phyloP scores from a whole-genome alignment of 2,113 vertebrate genomes.

The Ceyx cyanopectus region DNA sequence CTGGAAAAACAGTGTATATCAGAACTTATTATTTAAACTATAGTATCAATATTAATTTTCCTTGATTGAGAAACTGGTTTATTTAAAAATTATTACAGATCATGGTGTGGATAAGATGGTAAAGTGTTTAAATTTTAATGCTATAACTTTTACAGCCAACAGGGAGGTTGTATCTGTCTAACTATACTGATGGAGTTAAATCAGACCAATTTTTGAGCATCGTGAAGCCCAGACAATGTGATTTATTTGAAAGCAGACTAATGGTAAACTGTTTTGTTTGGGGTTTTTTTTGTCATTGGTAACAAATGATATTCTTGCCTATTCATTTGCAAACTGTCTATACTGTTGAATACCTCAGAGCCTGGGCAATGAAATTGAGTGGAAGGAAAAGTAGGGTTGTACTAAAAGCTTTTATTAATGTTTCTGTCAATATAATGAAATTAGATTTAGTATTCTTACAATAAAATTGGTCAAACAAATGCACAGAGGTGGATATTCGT shows the following conservation, averaged over 20 bases:
- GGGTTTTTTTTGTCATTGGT: neutral
- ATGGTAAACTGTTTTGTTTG: neutral
- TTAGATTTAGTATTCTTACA: neutral
- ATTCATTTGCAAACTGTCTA: conserved; percentile 5
- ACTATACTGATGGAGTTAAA: neutral
- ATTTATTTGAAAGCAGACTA: conserved; percentile 52
- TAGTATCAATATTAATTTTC: neutral
- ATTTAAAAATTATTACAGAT: neutral
- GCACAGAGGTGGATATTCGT: neutral
- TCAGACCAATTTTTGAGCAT: neutral
- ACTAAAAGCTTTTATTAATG: conserved; percentile 15
- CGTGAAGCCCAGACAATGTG: neutral
- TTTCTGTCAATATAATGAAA: conserved; percentile 14
- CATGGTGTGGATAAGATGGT: neutral
- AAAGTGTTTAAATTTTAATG: neutral
- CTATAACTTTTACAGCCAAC: neutral
- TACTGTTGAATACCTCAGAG: neutral
- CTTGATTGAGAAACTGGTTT: neutral
- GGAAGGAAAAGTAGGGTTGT: neutral
- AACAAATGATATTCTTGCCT: conserved; percentile 13
- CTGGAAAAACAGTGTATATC: neutral
- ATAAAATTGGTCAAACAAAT: neutral
- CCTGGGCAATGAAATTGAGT: neutral
- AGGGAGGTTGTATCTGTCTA: neutral
- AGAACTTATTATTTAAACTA: neutral